Evolutionary conservation across 1,140 invertebrate species (phyloP).

Genomic region (Maniola jurtina): DNA sequence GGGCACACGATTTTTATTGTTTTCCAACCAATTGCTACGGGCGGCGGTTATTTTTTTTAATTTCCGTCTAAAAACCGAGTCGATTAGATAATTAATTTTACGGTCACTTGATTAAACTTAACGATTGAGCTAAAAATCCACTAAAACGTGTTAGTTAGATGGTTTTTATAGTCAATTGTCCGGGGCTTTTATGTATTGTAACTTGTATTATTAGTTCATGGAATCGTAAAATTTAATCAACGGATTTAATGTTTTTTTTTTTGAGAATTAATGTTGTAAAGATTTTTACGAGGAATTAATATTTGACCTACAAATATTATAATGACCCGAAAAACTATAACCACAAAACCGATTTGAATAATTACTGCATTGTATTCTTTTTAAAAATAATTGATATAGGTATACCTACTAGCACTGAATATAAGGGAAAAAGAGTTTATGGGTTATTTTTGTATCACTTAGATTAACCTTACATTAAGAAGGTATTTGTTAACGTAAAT

Average conservation of each 20-base stretch:
- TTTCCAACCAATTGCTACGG: constrained; percentile 67
- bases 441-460: no score
- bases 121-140: constrained; percentile 54
- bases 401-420: no score
- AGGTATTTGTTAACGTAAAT: no score
- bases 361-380: no score
- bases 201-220: not conserved
- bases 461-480: no score
- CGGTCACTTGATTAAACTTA: constrained; percentile 67
- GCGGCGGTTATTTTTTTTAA: constrained; percentile 37
- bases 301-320: constrained; percentile 1
- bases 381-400: no score
- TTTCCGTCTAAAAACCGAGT: constrained; percentile 44
- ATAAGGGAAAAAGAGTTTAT: no score
- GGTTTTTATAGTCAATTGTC: constrained; percentile 15
- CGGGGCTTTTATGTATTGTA: not conserved
- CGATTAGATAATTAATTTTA: constrained; percentile 70
- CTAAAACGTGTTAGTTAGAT: constrained; percentile 42
- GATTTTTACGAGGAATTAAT: constrained; percentile 16
- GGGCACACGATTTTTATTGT: constrained; percentile 72
- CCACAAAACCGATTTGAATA: no score
- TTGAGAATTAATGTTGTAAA: constrained; percentile 18
- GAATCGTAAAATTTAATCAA: constrained; percentile 25
- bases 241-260: constrained; percentile 22
- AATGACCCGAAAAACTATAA: no score